Conservation (phyloP, 2,113 vertebrate species). For the Channa maculata region DNA sequence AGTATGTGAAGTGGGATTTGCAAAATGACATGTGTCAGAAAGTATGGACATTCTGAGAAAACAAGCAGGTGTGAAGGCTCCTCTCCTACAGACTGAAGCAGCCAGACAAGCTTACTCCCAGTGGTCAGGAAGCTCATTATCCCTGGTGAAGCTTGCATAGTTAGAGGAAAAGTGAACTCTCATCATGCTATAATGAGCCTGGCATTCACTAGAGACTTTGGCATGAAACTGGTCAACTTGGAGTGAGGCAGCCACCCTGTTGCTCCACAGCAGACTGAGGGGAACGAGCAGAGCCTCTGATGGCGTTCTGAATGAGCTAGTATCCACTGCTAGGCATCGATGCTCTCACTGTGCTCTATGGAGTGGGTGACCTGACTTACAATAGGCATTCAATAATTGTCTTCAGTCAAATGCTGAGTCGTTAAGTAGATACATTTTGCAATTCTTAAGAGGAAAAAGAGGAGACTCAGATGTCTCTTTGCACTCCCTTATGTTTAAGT, state of each 20-base stretch:
- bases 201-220: slow-evolving; percentile 47
- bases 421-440: neutral
- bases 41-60: slow-evolving; percentile 14
- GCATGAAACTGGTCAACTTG: slow-evolving; percentile 29
- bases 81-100: slow-evolving; percentile 18
- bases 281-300: slow-evolving; percentile 36
- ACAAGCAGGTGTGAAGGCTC: slow-evolving; percentile 13
- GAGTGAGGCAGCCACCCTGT: slow-evolving; percentile 43
- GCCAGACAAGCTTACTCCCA: slow-evolving; percentile 52
- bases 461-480: neutral
- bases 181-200: slow-evolving; percentile 62
- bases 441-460: neutral
- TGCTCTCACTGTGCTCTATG: slow-evolving; percentile 10
- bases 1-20: neutral
- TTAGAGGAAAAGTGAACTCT: slow-evolving; percentile 60
- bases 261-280: slow-evolving; percentile 50
- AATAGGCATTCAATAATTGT: neutral
- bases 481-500: neutral
- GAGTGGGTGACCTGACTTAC: slow-evolving; percentile 14
- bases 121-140: slow-evolving; percentile 65
- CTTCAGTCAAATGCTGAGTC: too few species aligned
- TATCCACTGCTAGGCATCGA: slow-evolving; percentile 21
- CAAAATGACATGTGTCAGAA: neutral
- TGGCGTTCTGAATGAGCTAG: slow-evolving; percentile 42
- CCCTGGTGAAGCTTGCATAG: slow-evolving; percentile 49